Evolutionary conservation across 2,113 vertebrate genomes (phyloP).

Genomic region (Pituophis catenifer): DNA sequence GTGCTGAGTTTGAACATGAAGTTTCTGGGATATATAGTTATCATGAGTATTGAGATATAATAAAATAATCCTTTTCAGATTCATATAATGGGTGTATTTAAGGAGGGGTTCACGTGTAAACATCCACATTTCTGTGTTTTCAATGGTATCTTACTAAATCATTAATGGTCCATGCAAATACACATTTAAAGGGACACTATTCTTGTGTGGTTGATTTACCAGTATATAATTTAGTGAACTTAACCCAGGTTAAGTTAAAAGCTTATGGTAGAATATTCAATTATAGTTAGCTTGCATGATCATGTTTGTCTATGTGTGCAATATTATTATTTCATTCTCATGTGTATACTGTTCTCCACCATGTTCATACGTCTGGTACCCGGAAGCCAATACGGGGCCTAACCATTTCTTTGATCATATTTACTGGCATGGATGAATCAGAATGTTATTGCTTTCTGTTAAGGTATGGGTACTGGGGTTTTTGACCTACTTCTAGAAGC

Average conservation of each 20-base stretch:
- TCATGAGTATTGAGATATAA: background rate
- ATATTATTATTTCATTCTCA: background rate
- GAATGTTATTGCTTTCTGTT: conserved; percentile 14
- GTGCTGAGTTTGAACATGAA: background rate
- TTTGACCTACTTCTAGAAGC: conserved; percentile 17
- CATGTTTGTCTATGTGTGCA: background rate
- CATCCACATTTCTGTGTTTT: background rate
- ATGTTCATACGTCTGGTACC: background rate
- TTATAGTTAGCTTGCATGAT: background rate
- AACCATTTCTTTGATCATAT: conserved; percentile 26
- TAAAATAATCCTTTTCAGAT: background rate
- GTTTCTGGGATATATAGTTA: background rate
- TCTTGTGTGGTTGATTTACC: background rate
- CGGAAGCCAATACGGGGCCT: conserved; percentile 7
- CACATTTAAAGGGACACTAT: background rate
- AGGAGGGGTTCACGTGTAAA: background rate
- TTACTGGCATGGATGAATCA: conserved; percentile 18
- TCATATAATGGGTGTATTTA: background rate
- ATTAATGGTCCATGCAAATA: background rate
- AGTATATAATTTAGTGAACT: background rate
- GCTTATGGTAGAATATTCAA: background rate
- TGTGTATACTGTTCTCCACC: conserved; percentile 21
- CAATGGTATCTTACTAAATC: background rate
- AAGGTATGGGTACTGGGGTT: background rate
- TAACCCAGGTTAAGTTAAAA: background rate